Percentiles rank a stretch among this genome's conserved stretches.
Conservation (phyloP, 2,888 invertebrate species). For the Salticus scenicus region DNA sequence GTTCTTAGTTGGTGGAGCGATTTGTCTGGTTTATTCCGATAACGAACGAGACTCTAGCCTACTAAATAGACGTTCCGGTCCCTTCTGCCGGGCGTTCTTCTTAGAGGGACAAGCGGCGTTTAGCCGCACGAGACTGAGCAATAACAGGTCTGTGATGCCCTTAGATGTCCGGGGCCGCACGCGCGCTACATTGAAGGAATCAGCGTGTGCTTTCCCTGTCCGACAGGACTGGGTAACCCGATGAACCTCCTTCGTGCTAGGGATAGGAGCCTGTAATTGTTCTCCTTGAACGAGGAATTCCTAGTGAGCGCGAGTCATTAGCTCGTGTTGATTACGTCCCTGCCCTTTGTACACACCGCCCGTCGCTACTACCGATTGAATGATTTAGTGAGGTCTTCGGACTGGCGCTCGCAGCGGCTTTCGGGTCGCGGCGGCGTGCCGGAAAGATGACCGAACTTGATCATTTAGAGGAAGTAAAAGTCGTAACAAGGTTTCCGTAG, state of each 20-base stretch:
- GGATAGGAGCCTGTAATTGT: constrained; percentile 82
- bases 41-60: constrained; percentile 83
- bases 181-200: constrained; percentile 81
- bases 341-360: constrained; percentile 84
- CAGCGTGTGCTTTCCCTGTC: constrained; percentile 79
- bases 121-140: constrained; percentile 32
- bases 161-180: constrained; percentile 81
- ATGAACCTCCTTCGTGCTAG: constrained; percentile 83
- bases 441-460: no score
- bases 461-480: no score
- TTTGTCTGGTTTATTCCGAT: constrained; percentile 85
- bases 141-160: constrained; percentile 35
- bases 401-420: no score
- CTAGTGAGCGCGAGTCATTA: constrained; percentile 83
- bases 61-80: constrained; percentile 77
- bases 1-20: constrained; percentile 84
- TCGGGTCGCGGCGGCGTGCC: no score
- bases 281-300: constrained; percentile 81
- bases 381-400: no score
- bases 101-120: constrained; percentile 36
- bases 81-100: constrained; percentile 14
- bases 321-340: constrained; percentile 83
- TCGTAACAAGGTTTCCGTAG: no score
- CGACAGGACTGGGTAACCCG: constrained; percentile 82
- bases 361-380: no score